Conservation (phyloP, 2,113 vertebrate species). For the Tautogolabrus adspersus region DNA sequence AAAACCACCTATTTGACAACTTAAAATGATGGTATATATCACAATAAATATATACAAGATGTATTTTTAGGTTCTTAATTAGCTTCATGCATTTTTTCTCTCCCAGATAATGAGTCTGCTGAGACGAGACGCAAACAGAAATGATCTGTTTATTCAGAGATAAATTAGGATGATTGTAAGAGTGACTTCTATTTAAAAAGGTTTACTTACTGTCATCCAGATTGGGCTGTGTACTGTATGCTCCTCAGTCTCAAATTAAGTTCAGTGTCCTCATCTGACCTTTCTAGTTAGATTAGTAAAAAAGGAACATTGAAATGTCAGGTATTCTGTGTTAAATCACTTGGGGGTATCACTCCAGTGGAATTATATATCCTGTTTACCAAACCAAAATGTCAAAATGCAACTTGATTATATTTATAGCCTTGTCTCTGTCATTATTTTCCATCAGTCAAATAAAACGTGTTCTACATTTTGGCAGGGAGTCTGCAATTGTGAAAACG, state of each 20-base stretch:
- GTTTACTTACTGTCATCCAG: constrained; percentile 29
- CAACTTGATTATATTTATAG: constrained; percentile 17
- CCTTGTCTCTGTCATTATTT: neutral
- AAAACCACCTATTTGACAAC: no score
- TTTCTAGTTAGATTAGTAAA: constrained; percentile 43
- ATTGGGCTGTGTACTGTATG: constrained; percentile 8
- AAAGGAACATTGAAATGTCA: constrained; percentile 61
- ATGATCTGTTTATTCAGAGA: neutral
- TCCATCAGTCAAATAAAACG: constrained; percentile 15
- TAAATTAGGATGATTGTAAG: constrained; percentile 9
- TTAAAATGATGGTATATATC: neutral
- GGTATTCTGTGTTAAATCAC: constrained; percentile 34
- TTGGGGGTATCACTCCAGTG: constrained; percentile 12
- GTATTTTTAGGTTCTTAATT: neutral
- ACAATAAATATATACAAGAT: neutral
- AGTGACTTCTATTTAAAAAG: constrained; percentile 41
- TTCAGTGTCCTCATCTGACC: constrained; percentile 54
- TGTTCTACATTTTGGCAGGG: neutral
- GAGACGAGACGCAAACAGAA: constrained; percentile 20
- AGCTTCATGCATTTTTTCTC: neutral
- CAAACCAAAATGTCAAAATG: constrained; percentile 57
- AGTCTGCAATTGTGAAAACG: constrained; percentile 1
- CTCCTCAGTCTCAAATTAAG: constrained; percentile 41
- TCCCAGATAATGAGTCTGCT: constrained; percentile 7
- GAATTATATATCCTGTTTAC: constrained; percentile 47